These are phyloP conservation scores for Urocitellus parryii DNA, from an alignment of 2,113 vertebrate species.

Conservation along the genomic window DNA sequence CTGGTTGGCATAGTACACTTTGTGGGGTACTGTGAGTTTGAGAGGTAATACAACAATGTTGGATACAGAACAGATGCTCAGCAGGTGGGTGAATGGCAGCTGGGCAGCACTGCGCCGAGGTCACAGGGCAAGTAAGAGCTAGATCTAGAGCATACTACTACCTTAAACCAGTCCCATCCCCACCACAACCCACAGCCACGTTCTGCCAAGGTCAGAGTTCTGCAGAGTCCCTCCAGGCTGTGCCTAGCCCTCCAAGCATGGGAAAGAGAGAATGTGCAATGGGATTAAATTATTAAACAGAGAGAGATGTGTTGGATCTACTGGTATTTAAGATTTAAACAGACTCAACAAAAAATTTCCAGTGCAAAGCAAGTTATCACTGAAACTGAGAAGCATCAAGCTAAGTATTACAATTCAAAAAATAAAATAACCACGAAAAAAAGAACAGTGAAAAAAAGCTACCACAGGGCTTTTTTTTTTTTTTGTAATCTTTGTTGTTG, in stretches of 20 bases:
- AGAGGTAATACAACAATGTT: too few relatives aligned
- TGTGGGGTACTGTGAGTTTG: neutral
- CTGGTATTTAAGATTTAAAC: conserved; percentile 15
- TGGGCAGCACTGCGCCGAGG: accelerated
- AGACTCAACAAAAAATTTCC: neutral
- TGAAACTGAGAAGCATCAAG: neutral
- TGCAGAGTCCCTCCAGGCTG: neutral
- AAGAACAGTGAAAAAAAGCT: neutral
- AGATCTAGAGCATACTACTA: accelerated
- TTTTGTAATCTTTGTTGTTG: neutral
- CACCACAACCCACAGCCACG: accelerated
- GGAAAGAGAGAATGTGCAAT: neutral
- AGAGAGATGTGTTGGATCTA: neutral
- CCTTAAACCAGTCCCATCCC: too few relatives aligned
- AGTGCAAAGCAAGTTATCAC: neutral
- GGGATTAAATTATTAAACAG: neutral
- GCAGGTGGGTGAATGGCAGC: too few relatives aligned
- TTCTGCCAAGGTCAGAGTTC: neutral
- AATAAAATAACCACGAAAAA: neutral
- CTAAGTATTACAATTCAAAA: neutral
- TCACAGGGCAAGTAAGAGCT: neutral
- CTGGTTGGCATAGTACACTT: neutral
- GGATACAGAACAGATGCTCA: neutral
- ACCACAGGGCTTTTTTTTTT: neutral
- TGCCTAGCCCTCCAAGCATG: accelerated